Evolutionary conservation across 2,888 invertebrate genomes (phyloP), one percentile per base, ranked within the genome.

Genomic region (Digitonthophagus gazella): DNA sequence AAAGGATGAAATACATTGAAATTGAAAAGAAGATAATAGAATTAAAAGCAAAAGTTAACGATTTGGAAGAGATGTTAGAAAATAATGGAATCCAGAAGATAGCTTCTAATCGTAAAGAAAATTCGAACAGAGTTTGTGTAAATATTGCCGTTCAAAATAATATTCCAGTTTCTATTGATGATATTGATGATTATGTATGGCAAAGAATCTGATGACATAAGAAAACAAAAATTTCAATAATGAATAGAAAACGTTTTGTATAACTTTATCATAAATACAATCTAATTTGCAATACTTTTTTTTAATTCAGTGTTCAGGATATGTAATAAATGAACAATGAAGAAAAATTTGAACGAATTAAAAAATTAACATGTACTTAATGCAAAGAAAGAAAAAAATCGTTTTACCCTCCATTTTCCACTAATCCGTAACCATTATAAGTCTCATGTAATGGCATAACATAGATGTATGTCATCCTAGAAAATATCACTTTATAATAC

Each of bases 401-500:
- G 74, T 54, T 68, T 74, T 76, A 79, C 80, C 80, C 78, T 75
- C 79, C 79, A 75, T 81, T 81, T 76, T 79, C 80, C 68, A 81
- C 72, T 76, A 81, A 74, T 75, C 80, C 80, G 73, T 81, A 80
- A 69, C 81, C 81, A 73, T 81, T 79, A 75, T 80, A 76, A 65
- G 80, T 79, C 75, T 81, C 82, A 74, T 79, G 78, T 44, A 81
- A 75, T 58, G 83, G 82, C 79, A 81, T 80, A 67, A 83, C 83
- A 72, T 82, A 82, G 74, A 83, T 83, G 76, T 80, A 83, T 71
- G 83, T 83, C 83, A 83, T 83, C 75, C 79, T 80, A 11, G 65
- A 56, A 66, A 66, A 19, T 4, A 66, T 20, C 66, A 57, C 56
- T 56, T 66, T 55, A 44, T 11, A 57, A 18, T 54, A 15, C 22